Conservation (phyloP, 1,140 invertebrate genomes). For the Telenomus remus region DNA sequence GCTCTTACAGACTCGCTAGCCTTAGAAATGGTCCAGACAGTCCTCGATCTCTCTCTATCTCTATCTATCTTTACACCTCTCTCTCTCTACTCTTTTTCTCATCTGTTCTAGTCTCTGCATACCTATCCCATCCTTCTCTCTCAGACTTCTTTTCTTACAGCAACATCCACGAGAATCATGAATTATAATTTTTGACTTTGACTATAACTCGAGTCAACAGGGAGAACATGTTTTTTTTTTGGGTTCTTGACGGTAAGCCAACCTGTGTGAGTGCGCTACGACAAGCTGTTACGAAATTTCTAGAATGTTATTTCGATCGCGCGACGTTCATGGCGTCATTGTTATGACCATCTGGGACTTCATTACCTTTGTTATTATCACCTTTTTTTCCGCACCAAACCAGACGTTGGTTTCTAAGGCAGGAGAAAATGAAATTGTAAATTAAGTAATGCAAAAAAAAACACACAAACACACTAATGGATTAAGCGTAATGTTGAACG, state of each 20-base stretch:
- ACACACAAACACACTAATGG: slow-evolving; percentile 43
- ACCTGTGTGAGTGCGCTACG: too few species aligned
- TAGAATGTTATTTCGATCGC: too few species aligned
- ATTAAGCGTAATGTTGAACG: slow-evolving; percentile 64
- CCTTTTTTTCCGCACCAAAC: too few species aligned
- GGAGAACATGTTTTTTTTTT: too few species aligned
- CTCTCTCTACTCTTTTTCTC: slow-evolving; percentile 35
- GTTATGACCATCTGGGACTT: too few species aligned
- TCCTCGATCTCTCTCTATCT: slow-evolving; percentile 64
- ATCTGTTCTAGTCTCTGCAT: slow-evolving; percentile 25
- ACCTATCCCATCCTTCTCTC: background rate
- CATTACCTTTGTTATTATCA: too few species aligned
- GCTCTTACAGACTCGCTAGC: slow-evolving; percentile 51
- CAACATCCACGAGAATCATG: background rate
- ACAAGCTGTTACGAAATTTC: too few species aligned
- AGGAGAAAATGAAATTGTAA: background rate
- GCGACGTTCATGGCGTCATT: too few species aligned
- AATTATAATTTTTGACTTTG: too few species aligned
- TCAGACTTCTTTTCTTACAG: background rate
- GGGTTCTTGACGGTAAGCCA: too few species aligned
- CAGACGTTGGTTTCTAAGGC: too few species aligned
- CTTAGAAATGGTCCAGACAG: slow-evolving; percentile 72
- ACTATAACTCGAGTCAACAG: too few species aligned
- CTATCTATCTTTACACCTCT: slow-evolving; percentile 39
- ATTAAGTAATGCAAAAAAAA: slow-evolving; percentile 22